Percentiles rank a stretch among this genome's conserved stretches.
phyloP scores from a whole-genome alignment of 92 coral and sea anemone genomes.

The Micromussa lordhowensis region DNA sequence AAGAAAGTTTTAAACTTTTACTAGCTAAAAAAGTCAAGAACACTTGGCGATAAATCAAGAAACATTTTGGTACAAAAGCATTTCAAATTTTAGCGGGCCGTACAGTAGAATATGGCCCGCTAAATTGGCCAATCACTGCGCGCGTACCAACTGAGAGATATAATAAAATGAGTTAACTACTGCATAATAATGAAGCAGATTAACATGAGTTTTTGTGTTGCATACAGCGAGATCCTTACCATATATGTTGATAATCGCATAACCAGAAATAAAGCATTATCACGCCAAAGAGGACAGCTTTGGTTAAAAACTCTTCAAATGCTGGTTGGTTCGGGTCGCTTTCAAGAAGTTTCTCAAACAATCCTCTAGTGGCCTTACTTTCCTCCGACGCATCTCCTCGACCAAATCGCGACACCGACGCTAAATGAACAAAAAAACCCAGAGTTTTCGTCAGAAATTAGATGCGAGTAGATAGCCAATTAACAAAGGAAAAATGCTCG shows the following conservation, averaged over 20 bases:
- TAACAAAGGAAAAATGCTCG: neutral
- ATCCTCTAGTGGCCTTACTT: constrained; percentile 47
- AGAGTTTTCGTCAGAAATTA: neutral
- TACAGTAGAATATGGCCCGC: too few species aligned
- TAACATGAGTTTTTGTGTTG: too few species aligned
- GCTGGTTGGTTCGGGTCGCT: constrained; percentile 92
- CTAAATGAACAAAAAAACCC: constrained; percentile 25
- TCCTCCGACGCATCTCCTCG: constrained; percentile 83
- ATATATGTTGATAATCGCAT: constrained; percentile 95
- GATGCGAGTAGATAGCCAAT: neutral
- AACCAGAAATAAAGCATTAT: constrained; percentile 97
- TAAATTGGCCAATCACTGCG: too few species aligned
- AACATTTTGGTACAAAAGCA: too few species aligned
- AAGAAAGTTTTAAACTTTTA: too few species aligned
- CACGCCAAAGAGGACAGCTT: constrained; percentile 90
- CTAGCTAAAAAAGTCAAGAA: too few species aligned
- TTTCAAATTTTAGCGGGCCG: too few species aligned
- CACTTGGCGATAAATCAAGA: too few species aligned
- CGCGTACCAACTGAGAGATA: too few species aligned
- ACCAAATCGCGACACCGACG: constrained; percentile 84
- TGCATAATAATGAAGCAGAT: too few species aligned
- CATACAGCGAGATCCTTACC: constrained; percentile 58
- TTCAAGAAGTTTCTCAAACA: constrained; percentile 77
- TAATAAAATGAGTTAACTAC: too few species aligned
- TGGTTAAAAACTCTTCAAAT: constrained; percentile 80